Evolutionary conservation across 2,888 invertebrate species (phyloP).

Genomic region (Melangyna quadrimaculata): DNA sequence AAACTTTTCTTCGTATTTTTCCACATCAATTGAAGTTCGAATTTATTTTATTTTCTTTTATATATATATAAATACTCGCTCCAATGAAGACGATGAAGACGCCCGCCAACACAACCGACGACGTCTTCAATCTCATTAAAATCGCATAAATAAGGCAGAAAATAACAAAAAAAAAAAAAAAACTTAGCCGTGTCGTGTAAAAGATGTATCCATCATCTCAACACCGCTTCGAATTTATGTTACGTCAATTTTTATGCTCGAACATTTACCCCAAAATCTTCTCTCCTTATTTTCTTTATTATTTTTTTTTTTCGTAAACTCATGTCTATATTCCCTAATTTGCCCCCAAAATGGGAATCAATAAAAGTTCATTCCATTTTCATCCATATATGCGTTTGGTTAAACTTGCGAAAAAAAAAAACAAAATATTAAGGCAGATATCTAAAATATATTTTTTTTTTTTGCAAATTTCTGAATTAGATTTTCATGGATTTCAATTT

Average conservation of each 20-base stretch:
- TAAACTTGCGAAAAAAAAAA: background rate
- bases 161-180: conserved; percentile 10
- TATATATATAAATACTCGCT: conserved; percentile 25
- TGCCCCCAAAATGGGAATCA: conserved; percentile 47
- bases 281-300: background rate
- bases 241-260: conserved; percentile 38
- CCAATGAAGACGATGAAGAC: conserved; percentile 11
- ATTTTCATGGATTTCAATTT: conserved; percentile 19
- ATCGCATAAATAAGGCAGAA: conserved; percentile 47
- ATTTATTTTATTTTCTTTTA: too few relatives aligned
- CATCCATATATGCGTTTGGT: background rate
- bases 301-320: conserved; percentile 10
- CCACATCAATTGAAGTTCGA: conserved; percentile 33
- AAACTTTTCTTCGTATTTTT: conserved; percentile 18
- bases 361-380: conserved; percentile 46
- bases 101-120: background rate
- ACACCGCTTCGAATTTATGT: conserved; percentile 17
- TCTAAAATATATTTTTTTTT: background rate
- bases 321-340: conserved; percentile 55
- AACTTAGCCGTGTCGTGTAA: conserved; percentile 35
- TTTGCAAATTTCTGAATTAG: conserved; percentile 9
- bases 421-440: background rate
- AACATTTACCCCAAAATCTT: background rate
- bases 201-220: conserved; percentile 22
- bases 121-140: conserved; percentile 49